Percentiles rank a stretch among this genome's conserved stretches.
Evolutionary conservation across 2,113 vertebrate genomes (phyloP).

Genomic region (Eclectus roratus): DNA sequence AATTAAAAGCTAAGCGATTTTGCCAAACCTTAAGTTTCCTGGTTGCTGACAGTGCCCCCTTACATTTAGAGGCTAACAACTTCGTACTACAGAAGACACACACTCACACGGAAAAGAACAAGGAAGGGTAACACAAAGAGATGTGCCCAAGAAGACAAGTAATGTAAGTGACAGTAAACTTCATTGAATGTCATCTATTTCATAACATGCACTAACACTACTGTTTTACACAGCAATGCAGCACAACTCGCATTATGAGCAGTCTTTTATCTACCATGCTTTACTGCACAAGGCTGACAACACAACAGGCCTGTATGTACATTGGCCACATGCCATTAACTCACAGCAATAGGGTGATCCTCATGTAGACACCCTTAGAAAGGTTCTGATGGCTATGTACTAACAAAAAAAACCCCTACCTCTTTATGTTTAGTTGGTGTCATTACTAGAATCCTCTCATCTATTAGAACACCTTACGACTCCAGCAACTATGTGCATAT

Average conservation of each 20-base stretch:
- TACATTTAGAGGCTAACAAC: not conserved
- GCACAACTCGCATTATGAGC: not conserved
- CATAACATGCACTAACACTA: not conserved
- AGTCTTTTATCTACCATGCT: fast-evolving
- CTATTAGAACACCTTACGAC: not conserved
- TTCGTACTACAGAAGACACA: not conserved
- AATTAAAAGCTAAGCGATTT: not conserved
- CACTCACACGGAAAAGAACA: not conserved
- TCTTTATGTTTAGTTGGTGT: not conserved
- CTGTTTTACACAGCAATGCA: fast-evolving
- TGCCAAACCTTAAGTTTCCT: not conserved
- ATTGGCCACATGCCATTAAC: not conserved
- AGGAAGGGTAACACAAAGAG: not conserved
- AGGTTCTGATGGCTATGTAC: fast-evolving
- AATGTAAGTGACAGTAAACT: not conserved
- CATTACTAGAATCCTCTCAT: not conserved
- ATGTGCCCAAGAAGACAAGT: not conserved
- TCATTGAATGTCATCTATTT: not conserved
- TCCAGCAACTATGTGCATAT: not conserved
- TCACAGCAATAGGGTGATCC: not conserved
- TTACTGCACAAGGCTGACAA: not conserved
- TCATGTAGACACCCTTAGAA: not conserved
- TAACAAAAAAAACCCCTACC: not conserved
- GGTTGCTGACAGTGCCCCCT: not conserved
- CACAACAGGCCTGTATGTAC: fast-evolving